Evolutionary conservation across 2,888 invertebrate species (phyloP).

Genomic region (Phania funesta): DNA sequence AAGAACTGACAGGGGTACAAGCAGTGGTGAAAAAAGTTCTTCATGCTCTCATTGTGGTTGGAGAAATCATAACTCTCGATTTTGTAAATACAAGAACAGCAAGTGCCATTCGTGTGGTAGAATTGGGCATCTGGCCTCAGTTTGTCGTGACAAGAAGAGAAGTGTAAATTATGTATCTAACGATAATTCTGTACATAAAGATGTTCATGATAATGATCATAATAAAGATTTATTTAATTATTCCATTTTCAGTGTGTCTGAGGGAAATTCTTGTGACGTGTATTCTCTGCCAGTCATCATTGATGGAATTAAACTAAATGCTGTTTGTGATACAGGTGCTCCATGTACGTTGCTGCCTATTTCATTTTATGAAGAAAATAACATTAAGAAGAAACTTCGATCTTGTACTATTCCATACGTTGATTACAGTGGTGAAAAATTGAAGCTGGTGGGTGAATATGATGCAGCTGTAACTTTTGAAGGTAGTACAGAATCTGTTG

Average conservation of each 20-base stretch:
- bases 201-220: neutral
- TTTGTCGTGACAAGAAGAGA: neutral
- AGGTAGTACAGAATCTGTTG: neutral
- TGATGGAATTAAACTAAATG: neutral
- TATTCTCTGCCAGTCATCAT: neutral
- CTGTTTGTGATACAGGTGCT: constrained; percentile 9
- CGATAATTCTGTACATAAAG: neutral
- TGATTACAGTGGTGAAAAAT: neutral
- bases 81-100: constrained; percentile 16
- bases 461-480: neutral
- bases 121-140: constrained; percentile 5
- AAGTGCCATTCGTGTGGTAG: constrained; percentile 2
- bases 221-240: constrained; percentile 4
- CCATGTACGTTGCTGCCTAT: neutral
- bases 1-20: too few species aligned
- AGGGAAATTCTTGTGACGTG: neutral
- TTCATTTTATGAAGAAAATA: neutral
- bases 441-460: neutral
- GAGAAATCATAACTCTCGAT: constrained; percentile 14
- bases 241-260: neutral
- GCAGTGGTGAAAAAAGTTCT: too few species aligned
- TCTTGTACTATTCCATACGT: constrained; percentile 1
- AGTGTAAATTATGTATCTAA: constrained; percentile 8
- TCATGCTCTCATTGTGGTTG: constrained; percentile 13
- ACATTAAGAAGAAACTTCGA: neutral